Evolutionary conservation across 2,888 invertebrate genomes (phyloP).

Genomic region (Monopis laevigella): DNA sequence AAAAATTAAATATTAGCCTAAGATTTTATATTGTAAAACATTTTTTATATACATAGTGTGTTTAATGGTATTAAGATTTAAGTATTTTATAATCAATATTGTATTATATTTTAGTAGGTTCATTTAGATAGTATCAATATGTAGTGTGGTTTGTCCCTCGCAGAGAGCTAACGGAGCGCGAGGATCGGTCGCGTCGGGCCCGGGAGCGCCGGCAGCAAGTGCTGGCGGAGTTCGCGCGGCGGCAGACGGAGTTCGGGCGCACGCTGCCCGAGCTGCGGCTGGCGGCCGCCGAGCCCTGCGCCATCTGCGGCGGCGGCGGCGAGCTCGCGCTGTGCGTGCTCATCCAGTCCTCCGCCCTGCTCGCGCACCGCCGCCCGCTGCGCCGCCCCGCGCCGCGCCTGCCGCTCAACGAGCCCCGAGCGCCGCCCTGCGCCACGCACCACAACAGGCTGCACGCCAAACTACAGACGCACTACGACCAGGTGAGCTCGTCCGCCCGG

Average conservation of each 20-base stretch:
- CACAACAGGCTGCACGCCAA: slow-evolving; percentile 81
- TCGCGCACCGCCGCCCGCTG: slow-evolving; percentile 42
- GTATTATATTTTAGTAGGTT: no score
- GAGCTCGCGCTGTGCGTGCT: no score
- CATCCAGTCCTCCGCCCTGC: slow-evolving; percentile 27
- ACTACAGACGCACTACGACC: slow-evolving; percentile 79
- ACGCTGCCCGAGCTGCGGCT: slow-evolving; percentile 55
- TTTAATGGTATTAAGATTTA: no score
- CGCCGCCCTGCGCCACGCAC: slow-evolving; percentile 78
- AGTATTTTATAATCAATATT: no score
- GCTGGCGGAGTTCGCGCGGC: slow-evolving; percentile 92
- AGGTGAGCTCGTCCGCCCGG: no score
- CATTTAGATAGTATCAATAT: no score
- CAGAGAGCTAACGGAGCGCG: slow-evolving; percentile 77
- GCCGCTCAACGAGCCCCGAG: slow-evolving; percentile 65
- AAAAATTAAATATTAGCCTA: no score
- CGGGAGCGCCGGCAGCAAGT: slow-evolving; percentile 91
- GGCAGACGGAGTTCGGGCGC: slow-evolving; percentile 82
- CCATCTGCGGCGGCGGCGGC: neutral
- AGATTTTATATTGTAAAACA: no score
- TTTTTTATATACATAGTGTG: no score
- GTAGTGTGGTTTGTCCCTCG: no score
- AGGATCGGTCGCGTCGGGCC: slow-evolving; percentile 84
- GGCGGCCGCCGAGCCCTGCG: slow-evolving; percentile 31
- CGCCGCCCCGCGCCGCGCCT: slow-evolving; percentile 53